Percentiles rank a stretch among this genome's conserved stretches.
Conservation (phyloP, 2,797 vertebrate species). For the Aotus griseimembra region DNA sequence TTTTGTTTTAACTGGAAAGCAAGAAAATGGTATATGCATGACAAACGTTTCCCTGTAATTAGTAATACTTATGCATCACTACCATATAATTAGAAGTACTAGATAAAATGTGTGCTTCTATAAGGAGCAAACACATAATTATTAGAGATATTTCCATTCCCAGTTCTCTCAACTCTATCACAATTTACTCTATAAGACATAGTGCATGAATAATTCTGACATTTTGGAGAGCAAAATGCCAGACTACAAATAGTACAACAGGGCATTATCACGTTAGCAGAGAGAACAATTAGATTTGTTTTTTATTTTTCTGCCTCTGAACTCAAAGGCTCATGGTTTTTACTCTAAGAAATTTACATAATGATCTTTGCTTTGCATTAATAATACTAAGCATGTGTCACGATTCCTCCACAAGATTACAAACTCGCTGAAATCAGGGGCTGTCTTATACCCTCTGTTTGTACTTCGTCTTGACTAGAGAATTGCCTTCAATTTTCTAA, state of each 20-base stretch:
- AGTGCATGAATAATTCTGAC: slow-evolving; percentile 40
- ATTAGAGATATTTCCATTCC: slow-evolving; percentile 42
- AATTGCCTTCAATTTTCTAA: not conserved
- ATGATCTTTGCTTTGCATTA: not conserved
- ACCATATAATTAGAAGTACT: slow-evolving; percentile 59
- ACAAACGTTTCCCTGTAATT: slow-evolving; percentile 55
- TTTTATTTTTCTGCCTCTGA: not conserved
- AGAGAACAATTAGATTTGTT: not conserved
- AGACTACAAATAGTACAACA: not conserved
- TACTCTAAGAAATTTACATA: not conserved
- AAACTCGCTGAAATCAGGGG: not conserved
- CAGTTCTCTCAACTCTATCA: slow-evolving; percentile 46
- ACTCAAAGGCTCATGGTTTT: not conserved
- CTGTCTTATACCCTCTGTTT: not conserved
- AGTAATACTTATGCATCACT: slow-evolving; percentile 40
- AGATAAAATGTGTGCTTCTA: slow-evolving; percentile 55
- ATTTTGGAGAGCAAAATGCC: not conserved
- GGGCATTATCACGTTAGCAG: not conserved
- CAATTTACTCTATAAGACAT: not conserved
- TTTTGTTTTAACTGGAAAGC: slow-evolving; percentile 59
- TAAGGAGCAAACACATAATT: slow-evolving; percentile 43
- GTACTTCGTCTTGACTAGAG: not conserved
- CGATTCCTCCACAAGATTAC: not conserved
- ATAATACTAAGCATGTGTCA: not conserved
- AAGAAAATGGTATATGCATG: not conserved